Evolutionary conservation across 2,888 invertebrate genomes (phyloP), one percentile per base, ranked within the genome.

Genomic region (Ischnura elegans): DNA sequence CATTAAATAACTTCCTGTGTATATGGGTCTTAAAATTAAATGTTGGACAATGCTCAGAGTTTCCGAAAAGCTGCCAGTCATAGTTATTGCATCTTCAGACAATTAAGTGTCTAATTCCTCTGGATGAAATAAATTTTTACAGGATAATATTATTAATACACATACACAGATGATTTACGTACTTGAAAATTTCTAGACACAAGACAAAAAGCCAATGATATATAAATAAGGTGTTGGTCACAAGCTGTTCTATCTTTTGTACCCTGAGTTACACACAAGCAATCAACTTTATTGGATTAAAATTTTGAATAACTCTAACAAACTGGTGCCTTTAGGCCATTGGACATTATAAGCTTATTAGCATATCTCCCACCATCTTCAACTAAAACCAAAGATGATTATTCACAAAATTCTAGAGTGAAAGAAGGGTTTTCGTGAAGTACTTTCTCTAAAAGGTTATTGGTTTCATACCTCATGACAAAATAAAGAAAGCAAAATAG

Each of bases 171-270:
- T 66, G 43, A 90, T 66, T 90, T 55, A 43, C 90, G 66, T 90
- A n/a, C 36, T 36, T 76, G 76, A 76, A 76, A 90, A 90, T 90
- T 43, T 61, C 90, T 61, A 90, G 36, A 90, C 61, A 90, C 90
- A 90, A 90, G 90, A 90, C 90, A 90, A 90, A 66, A 66, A 90
- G 90, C 90, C 90, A 66, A 90, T 90, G 61, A 90, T 90, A 43
- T 61, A 90, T 66, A 66, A 87, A 90, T 90, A 90, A 90, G 45
- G 43, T 61, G 61, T 90, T 66, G 66, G 90, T 90, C 90, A 90
- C 90, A 87, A 42, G 86, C 55, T 90, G 55, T 90, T 90, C 90
- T 90, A 90, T 66, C 43, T 61, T 90, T 61, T 90, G 90, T 90
- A 61, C 90, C 90, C 90, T 90, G 90, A 90, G 90, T 90, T 55